Evolutionary conservation across 2,888 invertebrate genomes (phyloP).

Genomic region (Drosophila parthenogenetica): DNA sequence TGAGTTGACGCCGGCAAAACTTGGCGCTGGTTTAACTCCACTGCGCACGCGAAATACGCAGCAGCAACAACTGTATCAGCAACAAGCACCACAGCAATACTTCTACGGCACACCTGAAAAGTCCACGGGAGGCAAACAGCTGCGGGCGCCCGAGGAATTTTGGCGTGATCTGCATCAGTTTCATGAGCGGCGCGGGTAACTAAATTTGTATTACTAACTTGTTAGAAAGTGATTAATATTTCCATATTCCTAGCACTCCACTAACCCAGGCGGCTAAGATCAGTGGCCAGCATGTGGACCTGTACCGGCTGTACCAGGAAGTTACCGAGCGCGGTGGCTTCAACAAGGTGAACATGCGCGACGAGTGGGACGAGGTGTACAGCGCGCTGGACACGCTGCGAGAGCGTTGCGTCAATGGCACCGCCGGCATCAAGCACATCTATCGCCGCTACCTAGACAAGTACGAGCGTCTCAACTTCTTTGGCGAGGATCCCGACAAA

Average conservation of each 20-base stretch:
- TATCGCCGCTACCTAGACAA: slow-evolving; percentile 93
- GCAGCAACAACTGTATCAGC: slow-evolving; percentile 37
- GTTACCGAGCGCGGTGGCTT: slow-evolving; percentile 97
- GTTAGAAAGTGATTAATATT: background rate
- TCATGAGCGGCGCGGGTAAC: slow-evolving; percentile 95
- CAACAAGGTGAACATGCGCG: slow-evolving; percentile 96
- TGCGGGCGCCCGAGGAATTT: slow-evolving; percentile 79
- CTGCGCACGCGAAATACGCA: slow-evolving; percentile 63
- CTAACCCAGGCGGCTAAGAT: slow-evolving; percentile 89
- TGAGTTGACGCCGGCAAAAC: slow-evolving; percentile 67
- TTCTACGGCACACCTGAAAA: slow-evolving; percentile 58
- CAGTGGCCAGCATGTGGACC: slow-evolving; percentile 96
- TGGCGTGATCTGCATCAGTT: slow-evolving; percentile 92
- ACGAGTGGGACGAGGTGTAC: slow-evolving; percentile 94
- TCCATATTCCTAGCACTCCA: slow-evolving; percentile 85
- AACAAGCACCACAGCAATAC: slow-evolving; percentile 38
- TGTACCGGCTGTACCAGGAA: slow-evolving; percentile 95
- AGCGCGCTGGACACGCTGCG: slow-evolving; percentile 91
- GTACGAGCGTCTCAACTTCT: slow-evolving; percentile 95
- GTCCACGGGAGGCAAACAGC: slow-evolving; percentile 49
- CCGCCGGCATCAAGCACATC: slow-evolving; percentile 93
- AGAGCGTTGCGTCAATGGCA: slow-evolving; percentile 94
- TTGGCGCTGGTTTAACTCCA: slow-evolving; percentile 50
- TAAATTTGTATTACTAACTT: background rate
- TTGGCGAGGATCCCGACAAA: slow-evolving; percentile 95